phyloP scores from a whole-genome alignment of 2,113 vertebrate species.

The Andinoacara biseriatus region DNA sequence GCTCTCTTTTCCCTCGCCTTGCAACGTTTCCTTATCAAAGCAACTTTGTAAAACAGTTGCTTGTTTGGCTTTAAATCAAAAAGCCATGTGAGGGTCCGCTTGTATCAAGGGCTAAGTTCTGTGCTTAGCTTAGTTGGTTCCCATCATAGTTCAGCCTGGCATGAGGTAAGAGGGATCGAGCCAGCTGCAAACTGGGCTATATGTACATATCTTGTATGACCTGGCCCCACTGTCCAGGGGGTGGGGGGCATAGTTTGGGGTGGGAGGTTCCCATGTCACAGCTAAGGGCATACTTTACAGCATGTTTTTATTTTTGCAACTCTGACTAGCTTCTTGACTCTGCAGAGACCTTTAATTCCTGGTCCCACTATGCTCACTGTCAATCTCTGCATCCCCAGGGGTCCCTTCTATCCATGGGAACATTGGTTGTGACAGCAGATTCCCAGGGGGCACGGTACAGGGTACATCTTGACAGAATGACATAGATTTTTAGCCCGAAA shows the following conservation, averaged over 20 bases:
- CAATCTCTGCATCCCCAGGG: constrained; percentile 60
- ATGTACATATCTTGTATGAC: constrained; percentile 40
- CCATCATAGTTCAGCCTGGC: constrained; percentile 64
- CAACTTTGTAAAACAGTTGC: constrained; percentile 64
- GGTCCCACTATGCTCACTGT: constrained; percentile 66
- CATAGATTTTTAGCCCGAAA: constrained; percentile 32
- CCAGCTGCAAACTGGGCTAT: constrained; percentile 42
- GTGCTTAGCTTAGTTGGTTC: constrained; percentile 59
- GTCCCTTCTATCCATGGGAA: constrained; percentile 74
- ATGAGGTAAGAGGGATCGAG: constrained; percentile 48
- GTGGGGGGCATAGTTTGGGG: constrained; percentile 47
- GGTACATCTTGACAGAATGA: constrained; percentile 46
- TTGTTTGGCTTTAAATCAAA: constrained; percentile 61
- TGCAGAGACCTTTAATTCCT: constrained; percentile 65
- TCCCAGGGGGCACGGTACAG: constrained; percentile 27
- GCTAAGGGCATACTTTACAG: constrained; percentile 56
- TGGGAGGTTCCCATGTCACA: constrained; percentile 68
- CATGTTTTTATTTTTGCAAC: constrained; percentile 62
- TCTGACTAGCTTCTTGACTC: constrained; percentile 61
- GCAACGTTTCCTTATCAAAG: constrained; percentile 74
- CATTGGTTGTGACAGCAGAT: constrained; percentile 58
- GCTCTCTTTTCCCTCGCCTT: constrained; percentile 45
- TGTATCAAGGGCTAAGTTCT: constrained; percentile 41
- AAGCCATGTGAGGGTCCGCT: constrained; percentile 39
- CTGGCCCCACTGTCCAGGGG: constrained; percentile 38